Evolutionary conservation across 1,140 invertebrate species (phyloP), one percentile per base, ranked within the genome.

Genomic region (Aricia agestis): DNA sequence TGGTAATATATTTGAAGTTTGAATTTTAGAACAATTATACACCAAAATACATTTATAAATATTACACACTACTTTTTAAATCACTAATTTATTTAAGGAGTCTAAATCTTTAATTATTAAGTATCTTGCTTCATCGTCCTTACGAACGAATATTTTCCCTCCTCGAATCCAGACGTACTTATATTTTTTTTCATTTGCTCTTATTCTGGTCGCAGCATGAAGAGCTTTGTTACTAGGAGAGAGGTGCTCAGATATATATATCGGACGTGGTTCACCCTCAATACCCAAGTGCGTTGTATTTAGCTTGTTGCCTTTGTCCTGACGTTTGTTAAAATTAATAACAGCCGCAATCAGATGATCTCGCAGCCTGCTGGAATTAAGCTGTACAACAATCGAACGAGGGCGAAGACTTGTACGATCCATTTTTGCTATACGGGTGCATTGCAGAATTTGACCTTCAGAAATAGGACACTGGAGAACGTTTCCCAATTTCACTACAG

Each of bases 241-340:
- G 36, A 36, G 36, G 36, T 41, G 65, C 31, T 66, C 65, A 9
- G 19, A 36, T 32, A 66, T 32, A 17, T 13, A 66, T 3, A 66
- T 32, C 2, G 65, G 65, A 15, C n/a, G 10, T n/a, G 31, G 31
- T 17, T 36, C 65, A 66, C 65, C 65, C 36, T 10, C 19, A 6
- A 66, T 15, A 36, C 65, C 65, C 11, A 36, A 6, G 36, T 41
- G 65, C 4, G 65, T 6, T n/a, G 65, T 41, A 36, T 66, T 66
- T 41, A 66, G 11, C n/a, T 66, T 66, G 5, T 66, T 32, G 2
- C 13, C 5, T 17, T 25, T 6, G 1, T 66, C 36, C 10, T 6
- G n/a, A 6, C 36, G 36, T 32, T 66, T 66, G 11, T 59, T 66
- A 36, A n/a, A 66, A 15, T 66, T 32, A 36, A 13, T 41, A 66